These are phyloP conservation scores for Colaptes auratus DNA, from an alignment of 2,113 vertebrate genomes.

Conservation along the genomic window DNA sequence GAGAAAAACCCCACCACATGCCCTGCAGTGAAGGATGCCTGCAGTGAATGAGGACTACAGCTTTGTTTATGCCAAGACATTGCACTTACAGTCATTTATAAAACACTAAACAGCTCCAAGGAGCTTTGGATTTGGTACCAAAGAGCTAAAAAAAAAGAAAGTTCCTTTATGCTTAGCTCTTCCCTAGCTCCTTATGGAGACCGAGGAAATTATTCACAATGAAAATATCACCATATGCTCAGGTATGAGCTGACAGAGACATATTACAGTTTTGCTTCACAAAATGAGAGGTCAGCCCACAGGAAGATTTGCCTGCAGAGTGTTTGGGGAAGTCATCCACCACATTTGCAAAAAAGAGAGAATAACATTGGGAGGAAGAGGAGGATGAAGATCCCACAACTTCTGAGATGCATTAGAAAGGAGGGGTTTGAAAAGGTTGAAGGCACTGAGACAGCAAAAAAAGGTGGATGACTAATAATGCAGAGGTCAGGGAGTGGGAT, in stretches of 20 bases:
- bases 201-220: not conserved
- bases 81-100: not conserved
- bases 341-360: not conserved
- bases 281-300: not conserved
- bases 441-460: not conserved
- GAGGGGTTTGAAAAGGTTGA: not conserved
- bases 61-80: not conserved
- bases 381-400: not conserved
- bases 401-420: not conserved
- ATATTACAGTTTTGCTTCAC: not conserved
- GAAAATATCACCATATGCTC: not conserved
- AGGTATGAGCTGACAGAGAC: not conserved
- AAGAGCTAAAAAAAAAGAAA: not conserved
- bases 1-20: not conserved
- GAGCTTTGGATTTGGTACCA: not conserved
- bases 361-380: not conserved
- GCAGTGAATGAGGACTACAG: not conserved
- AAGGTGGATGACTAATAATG: not conserved
- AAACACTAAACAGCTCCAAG: not conserved
- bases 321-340: not conserved
- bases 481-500: not conserved
- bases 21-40: not conserved
- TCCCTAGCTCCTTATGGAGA: not conserved
- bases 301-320: not conserved
- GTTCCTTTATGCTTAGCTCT: not conserved